phyloP scores from a whole-genome alignment of 2,888 invertebrate species.

The Aspidiotus destructor region DNA sequence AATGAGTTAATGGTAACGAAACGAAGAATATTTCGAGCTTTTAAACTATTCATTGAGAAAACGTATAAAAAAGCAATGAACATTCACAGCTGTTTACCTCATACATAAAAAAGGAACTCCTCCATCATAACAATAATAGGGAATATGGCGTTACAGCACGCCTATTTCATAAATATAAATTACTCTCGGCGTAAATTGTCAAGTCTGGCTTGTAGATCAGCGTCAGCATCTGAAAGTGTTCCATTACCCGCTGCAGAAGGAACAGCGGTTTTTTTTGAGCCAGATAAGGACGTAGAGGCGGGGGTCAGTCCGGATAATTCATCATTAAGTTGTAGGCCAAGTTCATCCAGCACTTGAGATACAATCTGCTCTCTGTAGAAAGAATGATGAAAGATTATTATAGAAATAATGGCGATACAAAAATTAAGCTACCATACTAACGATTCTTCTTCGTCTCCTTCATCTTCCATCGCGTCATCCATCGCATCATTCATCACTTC shows the following conservation, averaged over 20 bases:
- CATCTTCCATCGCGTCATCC: conserved; percentile 80
- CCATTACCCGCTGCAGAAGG: conserved; percentile 48
- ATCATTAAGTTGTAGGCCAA: conserved; percentile 90
- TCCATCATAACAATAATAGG: not conserved
- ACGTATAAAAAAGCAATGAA: no score
- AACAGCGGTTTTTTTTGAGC: conserved; percentile 54
- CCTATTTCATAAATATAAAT: conserved; percentile 8
- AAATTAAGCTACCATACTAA: conserved; percentile 34
- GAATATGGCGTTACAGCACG: not conserved
- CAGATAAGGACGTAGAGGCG: conserved; percentile 49
- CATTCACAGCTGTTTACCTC: no score
- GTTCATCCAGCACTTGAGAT: conserved; percentile 90
- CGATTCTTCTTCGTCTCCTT: conserved; percentile 26
- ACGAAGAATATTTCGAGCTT: no score
- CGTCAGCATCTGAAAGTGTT: conserved; percentile 69
- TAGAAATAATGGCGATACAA: conserved; percentile 20
- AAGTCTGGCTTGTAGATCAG: conserved; percentile 90
- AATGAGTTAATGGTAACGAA: no score
- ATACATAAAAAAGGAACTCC: no score
- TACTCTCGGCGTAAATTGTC: conserved; percentile 87
- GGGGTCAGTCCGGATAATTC: conserved; percentile 81
- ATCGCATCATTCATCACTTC: conserved; percentile 99
- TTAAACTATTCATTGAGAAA: no score
- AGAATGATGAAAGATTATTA: conserved; percentile 35
- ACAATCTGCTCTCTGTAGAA: conserved; percentile 78